These are phyloP conservation scores for Mystacides longicornis DNA, from an alignment of 2,888 invertebrate species.

Conservation along the genomic window DNA sequence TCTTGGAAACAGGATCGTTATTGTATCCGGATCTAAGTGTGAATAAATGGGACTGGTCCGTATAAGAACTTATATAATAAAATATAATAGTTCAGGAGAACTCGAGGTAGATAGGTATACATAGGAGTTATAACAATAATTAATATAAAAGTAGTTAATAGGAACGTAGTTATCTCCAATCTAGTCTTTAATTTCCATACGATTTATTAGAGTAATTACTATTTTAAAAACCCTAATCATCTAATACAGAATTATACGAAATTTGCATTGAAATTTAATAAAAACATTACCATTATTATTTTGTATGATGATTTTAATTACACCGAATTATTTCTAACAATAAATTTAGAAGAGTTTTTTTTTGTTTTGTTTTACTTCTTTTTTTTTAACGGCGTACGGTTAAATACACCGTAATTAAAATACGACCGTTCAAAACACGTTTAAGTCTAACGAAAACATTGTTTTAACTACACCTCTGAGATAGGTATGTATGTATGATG, in stretches of 20 bases:
- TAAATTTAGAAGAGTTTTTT: background rate
- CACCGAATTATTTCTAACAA: background rate
- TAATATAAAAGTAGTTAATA: background rate
- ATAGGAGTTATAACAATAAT: too few species aligned
- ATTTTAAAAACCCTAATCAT: slow-evolving; percentile 4
- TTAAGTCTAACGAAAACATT: slow-evolving; percentile 10
- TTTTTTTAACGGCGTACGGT: background rate
- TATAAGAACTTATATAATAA: too few species aligned
- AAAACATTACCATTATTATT: slow-evolving; percentile 8
- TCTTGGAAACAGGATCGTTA: too few species aligned
- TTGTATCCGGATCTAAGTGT: too few species aligned
- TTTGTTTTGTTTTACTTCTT: background rate
- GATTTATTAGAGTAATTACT: slow-evolving; percentile 4
- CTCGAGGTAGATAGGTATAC: too few species aligned
- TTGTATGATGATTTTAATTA: slow-evolving; percentile 8
- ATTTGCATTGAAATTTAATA: slow-evolving; percentile 15
- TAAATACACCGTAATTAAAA: slow-evolving; percentile 7
- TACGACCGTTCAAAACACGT: slow-evolving; percentile 4
- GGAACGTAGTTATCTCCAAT: background rate
- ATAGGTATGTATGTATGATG: background rate
- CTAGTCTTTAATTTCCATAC: slow-evolving; percentile 3
- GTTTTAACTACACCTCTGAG: slow-evolving; percentile 17
- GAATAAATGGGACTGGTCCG: too few species aligned
- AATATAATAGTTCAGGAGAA: too few species aligned
- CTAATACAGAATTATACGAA: background rate